Conservation (phyloP, 1,140 invertebrate genomes). For the Heliconius nattereri region DNA sequence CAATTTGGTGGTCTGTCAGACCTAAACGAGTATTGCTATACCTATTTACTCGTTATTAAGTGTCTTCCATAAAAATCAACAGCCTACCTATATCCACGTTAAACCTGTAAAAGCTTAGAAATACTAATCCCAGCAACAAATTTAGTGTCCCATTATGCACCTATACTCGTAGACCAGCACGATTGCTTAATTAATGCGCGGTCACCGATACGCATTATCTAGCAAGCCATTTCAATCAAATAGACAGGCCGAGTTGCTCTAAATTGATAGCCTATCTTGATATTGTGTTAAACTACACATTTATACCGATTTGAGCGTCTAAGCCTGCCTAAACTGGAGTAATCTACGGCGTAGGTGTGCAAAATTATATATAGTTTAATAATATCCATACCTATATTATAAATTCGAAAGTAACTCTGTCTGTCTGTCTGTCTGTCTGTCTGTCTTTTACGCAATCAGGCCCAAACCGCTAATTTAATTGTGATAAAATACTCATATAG, state of each 20-base stretch:
- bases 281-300: slow-evolving; percentile 10
- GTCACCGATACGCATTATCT: slow-evolving; percentile 32
- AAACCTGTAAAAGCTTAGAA: not conserved
- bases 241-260: slow-evolving; percentile 14
- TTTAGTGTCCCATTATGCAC: slow-evolving; percentile 22
- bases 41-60: too few relatives aligned
- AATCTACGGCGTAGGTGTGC: not conserved
- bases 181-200: slow-evolving; percentile 31
- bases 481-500: too few relatives aligned
- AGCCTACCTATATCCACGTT: not conserved
- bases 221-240: slow-evolving; percentile 31
- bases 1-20: too few relatives aligned
- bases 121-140: not conserved
- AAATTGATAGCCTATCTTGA: slow-evolving; percentile 20
- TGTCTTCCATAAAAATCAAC: too few relatives aligned
- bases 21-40: too few relatives aligned
- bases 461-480: too few relatives aligned
- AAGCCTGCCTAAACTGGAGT: slow-evolving; percentile 3
- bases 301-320: not conserved
- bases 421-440: too few relatives aligned
- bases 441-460: too few relatives aligned
- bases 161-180: not conserved
- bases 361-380: not conserved
- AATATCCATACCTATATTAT: too few relatives aligned
- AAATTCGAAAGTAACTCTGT: too few relatives aligned